phyloP scores from a whole-genome alignment of 2,797 vertebrate species.

The Clarias pachynema region DNA sequence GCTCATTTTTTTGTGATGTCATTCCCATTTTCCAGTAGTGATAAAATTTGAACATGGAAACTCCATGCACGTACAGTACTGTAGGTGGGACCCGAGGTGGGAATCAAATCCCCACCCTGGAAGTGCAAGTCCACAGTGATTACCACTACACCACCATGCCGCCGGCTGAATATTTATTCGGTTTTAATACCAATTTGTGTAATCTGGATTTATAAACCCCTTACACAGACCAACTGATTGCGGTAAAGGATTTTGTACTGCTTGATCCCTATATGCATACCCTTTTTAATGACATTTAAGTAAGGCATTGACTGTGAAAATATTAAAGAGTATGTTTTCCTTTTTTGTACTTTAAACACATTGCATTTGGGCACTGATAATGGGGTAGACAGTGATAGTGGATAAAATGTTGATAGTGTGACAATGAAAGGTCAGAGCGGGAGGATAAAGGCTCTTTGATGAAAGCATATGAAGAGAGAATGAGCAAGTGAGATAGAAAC shows the following conservation, averaged over 20 bases:
- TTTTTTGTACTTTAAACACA: background rate
- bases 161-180: background rate
- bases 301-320: background rate
- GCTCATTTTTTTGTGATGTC: too few relatives aligned
- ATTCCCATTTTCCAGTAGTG: too few relatives aligned
- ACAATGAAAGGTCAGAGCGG: constrained; percentile 48
- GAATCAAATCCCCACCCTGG: too few relatives aligned
- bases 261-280: background rate
- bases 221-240: too few relatives aligned
- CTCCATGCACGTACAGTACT: too few relatives aligned
- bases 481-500: background rate
- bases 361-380: constrained; percentile 12
- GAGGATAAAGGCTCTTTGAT: constrained; percentile 46
- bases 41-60: too few relatives aligned
- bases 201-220: background rate
- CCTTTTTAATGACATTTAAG: constrained; percentile 33
- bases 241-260: constrained; percentile 6
- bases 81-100: too few relatives aligned
- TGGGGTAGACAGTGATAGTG: constrained; percentile 23
- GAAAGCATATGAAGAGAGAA: constrained; percentile 26
- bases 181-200: background rate
- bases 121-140: too few relatives aligned
- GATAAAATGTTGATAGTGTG: constrained; percentile 24
- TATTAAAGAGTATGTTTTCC: background rate
- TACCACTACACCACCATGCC: too few relatives aligned